These are phyloP conservation scores for Heterochromis multidens DNA, from an alignment of 2,113 vertebrate genomes.

Conservation along the genomic window DNA sequence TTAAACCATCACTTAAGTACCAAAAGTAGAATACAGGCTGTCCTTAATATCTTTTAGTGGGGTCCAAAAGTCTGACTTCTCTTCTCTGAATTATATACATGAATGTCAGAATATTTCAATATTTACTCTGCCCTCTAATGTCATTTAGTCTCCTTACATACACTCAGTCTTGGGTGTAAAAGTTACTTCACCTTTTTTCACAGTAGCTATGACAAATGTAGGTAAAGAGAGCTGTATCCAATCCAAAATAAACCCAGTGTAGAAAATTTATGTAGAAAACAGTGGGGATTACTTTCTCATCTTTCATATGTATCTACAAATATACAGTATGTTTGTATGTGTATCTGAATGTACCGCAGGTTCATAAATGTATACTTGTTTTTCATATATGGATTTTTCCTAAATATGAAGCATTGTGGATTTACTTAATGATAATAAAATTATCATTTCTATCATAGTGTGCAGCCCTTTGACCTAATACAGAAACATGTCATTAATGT, in stretches of 20 bases:
- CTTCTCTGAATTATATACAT: background rate
- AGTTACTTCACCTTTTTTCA: background rate
- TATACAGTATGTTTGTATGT: fast-evolving
- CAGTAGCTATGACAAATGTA: background rate
- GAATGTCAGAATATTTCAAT: background rate
- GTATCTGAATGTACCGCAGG: background rate
- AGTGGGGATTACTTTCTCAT: no score
- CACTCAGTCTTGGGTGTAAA: background rate
- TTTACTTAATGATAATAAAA: no score
- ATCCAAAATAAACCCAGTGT: background rate
- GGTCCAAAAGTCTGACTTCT: background rate
- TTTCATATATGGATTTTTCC: background rate
- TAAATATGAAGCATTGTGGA: background rate
- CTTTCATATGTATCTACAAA: background rate
- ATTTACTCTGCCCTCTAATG: background rate
- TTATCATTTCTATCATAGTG: background rate
- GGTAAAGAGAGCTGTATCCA: background rate
- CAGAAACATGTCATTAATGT: background rate
- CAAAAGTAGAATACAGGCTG: background rate
- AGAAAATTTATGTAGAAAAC: fast-evolving
- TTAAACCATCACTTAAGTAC: no score
- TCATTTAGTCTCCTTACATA: background rate
- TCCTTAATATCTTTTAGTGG: background rate
- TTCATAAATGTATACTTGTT: fast-evolving
- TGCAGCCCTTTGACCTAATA: fast-evolving